A percentile compares a stretch with the other conserved stretches of the same genome.
These are phyloP conservation scores for Scaptodrosophila latifasciaeformis DNA, from an alignment of 2,888 invertebrate genomes.

Conservation along the genomic window DNA sequence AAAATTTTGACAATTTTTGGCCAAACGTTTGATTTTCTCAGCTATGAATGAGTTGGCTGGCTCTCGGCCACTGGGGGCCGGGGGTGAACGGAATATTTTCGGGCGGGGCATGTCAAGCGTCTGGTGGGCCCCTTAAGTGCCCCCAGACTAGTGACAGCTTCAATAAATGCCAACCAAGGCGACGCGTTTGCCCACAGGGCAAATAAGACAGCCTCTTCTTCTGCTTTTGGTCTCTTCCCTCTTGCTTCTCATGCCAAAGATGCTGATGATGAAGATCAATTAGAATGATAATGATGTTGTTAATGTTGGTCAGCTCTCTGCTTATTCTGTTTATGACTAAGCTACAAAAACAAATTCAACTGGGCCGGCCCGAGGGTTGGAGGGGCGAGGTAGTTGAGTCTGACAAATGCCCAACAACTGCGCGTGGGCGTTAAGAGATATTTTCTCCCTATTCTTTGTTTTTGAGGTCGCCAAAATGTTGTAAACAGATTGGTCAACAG, in stretches of 20 bases:
- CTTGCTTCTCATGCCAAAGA: too few relatives aligned
- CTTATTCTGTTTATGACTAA: slow-evolving; percentile 8
- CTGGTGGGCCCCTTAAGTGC: slow-evolving; percentile 42
- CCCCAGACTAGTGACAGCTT: slow-evolving; percentile 52
- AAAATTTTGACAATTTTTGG: slow-evolving; percentile 40
- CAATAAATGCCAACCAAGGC: slow-evolving; percentile 41
- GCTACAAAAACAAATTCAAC: slow-evolving; percentile 10
- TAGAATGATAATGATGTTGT: slow-evolving; percentile 23
- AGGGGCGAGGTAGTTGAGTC: slow-evolving; percentile 18
- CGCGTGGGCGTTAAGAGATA: slow-evolving; percentile 27
- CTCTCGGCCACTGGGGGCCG: not conserved
- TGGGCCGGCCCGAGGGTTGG: too few relatives aligned
- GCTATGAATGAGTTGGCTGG: slow-evolving; percentile 43
- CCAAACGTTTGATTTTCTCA: not conserved
- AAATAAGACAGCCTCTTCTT: not conserved
- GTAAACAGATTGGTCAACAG: slow-evolving; percentile 34
- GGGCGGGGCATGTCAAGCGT: slow-evolving; percentile 45
- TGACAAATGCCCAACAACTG: slow-evolving; percentile 63
- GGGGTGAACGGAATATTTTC: not conserved
- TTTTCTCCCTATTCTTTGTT: not conserved
- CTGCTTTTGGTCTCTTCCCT: too few relatives aligned
- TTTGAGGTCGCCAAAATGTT: slow-evolving; percentile 31
- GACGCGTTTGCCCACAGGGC: too few relatives aligned
- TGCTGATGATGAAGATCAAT: slow-evolving; percentile 29
- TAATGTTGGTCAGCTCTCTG: slow-evolving; percentile 1